Conservation (phyloP, 2,888 invertebrate species). For the Gymnosoma rotundatum region DNA sequence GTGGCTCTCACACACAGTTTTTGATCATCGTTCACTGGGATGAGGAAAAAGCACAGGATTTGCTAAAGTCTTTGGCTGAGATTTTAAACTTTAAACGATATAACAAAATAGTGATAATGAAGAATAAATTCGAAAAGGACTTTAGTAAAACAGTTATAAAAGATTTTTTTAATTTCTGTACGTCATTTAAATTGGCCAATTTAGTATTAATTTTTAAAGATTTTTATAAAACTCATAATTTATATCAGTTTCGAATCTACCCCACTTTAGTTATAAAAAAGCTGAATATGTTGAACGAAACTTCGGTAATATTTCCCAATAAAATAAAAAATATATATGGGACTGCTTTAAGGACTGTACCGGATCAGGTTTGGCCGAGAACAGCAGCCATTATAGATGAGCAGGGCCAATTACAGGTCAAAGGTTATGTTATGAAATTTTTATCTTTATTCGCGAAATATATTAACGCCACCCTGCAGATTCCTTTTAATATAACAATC, state of each 20-base stretch:
- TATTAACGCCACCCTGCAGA: conserved; percentile 44
- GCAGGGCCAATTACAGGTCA: neutral
- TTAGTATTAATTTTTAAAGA: conserved; percentile 43
- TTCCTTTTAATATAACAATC: conserved; percentile 16
- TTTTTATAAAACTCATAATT: conserved; percentile 27
- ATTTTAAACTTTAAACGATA: conserved; percentile 25
- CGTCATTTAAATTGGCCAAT: conserved; percentile 43
- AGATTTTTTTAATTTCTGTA: conserved; percentile 22
- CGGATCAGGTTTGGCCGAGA: conserved; percentile 53
- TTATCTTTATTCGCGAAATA: conserved; percentile 22
- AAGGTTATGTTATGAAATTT: conserved; percentile 52
- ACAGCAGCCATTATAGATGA: conserved; percentile 14
- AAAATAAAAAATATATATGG: conserved; percentile 51
- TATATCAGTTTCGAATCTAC: conserved; percentile 54
- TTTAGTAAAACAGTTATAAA: neutral
- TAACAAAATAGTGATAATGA: conserved; percentile 46
- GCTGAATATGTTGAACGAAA: neutral
- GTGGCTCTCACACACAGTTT: neutral
- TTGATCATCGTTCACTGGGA: conserved; percentile 38
- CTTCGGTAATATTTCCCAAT: conserved; percentile 38
- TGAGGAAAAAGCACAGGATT: neutral
- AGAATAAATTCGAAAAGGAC: neutral
- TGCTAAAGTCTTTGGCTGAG: conserved; percentile 6
- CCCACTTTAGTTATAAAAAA: conserved; percentile 9
- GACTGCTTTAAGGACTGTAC: conserved; percentile 23